Evolutionary conservation across 2,797 vertebrate species (phyloP).

Genomic region (Calcarius lapponicus): DNA sequence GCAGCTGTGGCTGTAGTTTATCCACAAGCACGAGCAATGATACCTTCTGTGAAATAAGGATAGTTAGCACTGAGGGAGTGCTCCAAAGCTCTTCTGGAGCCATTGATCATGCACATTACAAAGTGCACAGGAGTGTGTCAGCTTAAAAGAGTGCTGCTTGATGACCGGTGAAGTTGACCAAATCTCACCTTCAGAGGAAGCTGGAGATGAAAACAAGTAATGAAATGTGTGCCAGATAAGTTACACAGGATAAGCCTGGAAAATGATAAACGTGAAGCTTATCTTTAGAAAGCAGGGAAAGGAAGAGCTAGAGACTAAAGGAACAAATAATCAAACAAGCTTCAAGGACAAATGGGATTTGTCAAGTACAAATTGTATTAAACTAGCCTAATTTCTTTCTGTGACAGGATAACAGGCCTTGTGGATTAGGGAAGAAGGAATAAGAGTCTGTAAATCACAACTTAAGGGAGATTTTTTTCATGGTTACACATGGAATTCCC

Average conservation of each 20-base stretch:
- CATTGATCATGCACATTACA: not conserved
- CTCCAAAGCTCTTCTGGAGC: conserved; percentile 12
- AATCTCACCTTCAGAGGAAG: conserved; percentile 10
- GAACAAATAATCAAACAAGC: conserved; percentile 45
- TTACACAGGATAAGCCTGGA: conserved; percentile 19
- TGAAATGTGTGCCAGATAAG: not conserved
- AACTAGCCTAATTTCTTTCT: conserved; percentile 38
- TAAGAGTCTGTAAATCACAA: not conserved
- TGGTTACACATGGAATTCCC: not conserved
- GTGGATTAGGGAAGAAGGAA: conserved; percentile 4
- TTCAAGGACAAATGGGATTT: conserved; percentile 60
- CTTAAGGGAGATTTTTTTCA: not conserved
- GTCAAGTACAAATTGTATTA: conserved; percentile 57
- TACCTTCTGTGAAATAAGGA: not conserved
- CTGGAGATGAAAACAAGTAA: conserved; percentile 11
- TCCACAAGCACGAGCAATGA: not conserved
- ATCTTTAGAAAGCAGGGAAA: conserved; percentile 19
- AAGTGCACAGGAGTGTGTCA: not conserved
- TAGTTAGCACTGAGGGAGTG: not conserved
- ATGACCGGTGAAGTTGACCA: not conserved
- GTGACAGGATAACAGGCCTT: conserved; percentile 16
- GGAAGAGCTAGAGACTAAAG: not conserved
- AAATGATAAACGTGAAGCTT: conserved; percentile 9
- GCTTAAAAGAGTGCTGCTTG: conserved; percentile 2
- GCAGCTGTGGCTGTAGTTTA: not conserved